Percentiles rank a stretch among this genome's conserved stretches.
Evolutionary conservation across 2,113 vertebrate species (phyloP).

Genomic region (Centropus bengalensis): DNA sequence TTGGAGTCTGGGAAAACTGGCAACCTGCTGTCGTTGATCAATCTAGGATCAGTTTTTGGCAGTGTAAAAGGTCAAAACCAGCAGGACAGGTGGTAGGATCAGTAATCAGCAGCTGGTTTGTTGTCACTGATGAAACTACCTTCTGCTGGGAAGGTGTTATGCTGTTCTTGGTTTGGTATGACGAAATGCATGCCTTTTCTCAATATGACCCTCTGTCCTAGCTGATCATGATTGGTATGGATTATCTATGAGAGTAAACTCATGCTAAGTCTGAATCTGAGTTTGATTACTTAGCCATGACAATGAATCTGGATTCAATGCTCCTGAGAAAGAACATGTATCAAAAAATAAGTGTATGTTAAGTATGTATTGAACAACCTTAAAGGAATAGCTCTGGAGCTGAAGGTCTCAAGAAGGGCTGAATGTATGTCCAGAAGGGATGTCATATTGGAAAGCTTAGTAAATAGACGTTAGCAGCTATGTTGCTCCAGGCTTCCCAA

Average conservation of each 20-base stretch:
- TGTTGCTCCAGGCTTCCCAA: neutral
- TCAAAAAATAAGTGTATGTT: neutral
- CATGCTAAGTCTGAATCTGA: neutral
- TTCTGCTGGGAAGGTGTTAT: neutral
- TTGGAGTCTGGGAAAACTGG: neutral
- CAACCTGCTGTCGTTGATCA: neutral
- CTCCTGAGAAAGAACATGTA: neutral
- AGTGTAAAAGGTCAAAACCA: neutral
- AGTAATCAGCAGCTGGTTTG: neutral
- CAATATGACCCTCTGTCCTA: neutral
- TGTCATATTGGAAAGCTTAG: neutral
- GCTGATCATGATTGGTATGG: neutral
- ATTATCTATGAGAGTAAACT: neutral
- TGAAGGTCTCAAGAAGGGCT: neutral
- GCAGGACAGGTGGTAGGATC: neutral
- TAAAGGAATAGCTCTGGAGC: neutral
- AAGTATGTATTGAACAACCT: fast-evolving
- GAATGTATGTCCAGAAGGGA: fast-evolving
- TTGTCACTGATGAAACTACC: neutral
- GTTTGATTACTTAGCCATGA: neutral
- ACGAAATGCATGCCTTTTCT: neutral
- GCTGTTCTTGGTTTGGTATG: neutral
- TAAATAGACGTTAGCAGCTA: neutral
- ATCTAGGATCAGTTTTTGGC: neutral
- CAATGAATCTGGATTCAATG: neutral